Percentiles rank a stretch among this genome's conserved stretches.
Evolutionary conservation across 2,797 vertebrate genomes (phyloP).

Genomic region (Micrastur ruficollis): DNA sequence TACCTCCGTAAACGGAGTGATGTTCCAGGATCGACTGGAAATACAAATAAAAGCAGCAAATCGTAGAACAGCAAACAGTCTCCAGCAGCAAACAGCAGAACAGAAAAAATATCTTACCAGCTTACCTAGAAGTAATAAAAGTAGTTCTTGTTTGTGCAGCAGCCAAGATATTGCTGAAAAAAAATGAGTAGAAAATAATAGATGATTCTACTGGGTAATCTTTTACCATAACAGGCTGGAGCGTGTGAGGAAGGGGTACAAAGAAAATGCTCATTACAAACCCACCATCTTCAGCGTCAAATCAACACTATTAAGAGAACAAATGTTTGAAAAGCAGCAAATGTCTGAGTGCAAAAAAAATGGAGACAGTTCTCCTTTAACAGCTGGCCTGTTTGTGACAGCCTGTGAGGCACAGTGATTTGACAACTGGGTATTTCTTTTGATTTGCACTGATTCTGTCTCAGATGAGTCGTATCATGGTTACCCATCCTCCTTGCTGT

Average conservation of each 20-base stretch:
- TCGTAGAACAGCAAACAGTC: not conserved
- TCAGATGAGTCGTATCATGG: not conserved
- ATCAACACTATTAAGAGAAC: not conserved
- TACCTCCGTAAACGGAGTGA: not conserved
- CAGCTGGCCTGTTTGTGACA: not conserved
- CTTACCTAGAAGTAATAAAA: not conserved
- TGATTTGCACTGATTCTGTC: not conserved
- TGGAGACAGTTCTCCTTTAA: not conserved
- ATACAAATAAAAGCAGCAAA: not conserved
- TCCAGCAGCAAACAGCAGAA: not conserved
- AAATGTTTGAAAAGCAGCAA: not conserved
- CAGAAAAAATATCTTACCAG: not conserved
- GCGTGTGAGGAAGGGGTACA: rapidly evolving
- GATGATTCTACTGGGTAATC: not conserved
- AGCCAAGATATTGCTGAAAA: not conserved
- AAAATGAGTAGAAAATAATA: not conserved
- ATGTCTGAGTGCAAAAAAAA: not conserved
- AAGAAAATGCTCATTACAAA: not conserved
- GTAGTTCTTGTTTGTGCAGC: not conserved
- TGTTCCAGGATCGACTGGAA: not conserved
- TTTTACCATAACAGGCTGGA: not conserved
- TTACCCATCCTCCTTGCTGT: not conserved
- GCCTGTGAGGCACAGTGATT: not conserved
- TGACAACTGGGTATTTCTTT: not conserved
- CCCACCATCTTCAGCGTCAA: not conserved